These are phyloP conservation scores for Montifringilla adamsi DNA, from an alignment of 2,113 vertebrate genomes.

Conservation along the genomic window DNA sequence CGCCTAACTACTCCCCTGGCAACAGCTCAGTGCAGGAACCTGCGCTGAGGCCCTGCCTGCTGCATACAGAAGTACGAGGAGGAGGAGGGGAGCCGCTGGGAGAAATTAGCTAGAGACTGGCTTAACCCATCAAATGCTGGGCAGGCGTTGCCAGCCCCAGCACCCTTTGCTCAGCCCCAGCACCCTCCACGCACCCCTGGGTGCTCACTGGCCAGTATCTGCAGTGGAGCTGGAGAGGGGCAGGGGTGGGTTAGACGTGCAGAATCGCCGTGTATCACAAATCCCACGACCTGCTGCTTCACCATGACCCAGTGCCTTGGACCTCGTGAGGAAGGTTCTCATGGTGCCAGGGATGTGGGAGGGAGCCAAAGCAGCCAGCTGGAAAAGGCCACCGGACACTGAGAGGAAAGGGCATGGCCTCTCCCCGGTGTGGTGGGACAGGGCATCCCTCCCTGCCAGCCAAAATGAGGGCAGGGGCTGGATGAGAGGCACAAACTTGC, in stretches of 20 bases:
- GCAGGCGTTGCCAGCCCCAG: neutral
- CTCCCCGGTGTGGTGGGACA: fast-evolving
- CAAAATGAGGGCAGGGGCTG: neutral
- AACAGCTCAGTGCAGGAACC: constrained; percentile 81
- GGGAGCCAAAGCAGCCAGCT: neutral
- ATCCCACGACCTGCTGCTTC: neutral
- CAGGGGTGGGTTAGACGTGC: neutral
- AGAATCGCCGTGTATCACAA: fast-evolving
- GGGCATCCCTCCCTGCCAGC: neutral
- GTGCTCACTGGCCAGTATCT: neutral
- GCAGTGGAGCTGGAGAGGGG: neutral
- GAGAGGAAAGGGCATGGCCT: neutral
- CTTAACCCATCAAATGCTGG: constrained; percentile 64
- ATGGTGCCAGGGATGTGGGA: neutral
- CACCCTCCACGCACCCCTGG: neutral
- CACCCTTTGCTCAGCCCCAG: neutral
- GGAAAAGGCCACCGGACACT: neutral
- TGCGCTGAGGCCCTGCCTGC: constrained; percentile 65
- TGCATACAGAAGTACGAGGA: constrained; percentile 66
- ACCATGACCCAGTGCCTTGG: neutral
- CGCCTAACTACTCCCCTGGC: constrained; percentile 90
- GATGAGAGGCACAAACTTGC: neutral
- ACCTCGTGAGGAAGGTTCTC: neutral
- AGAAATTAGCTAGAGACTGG: constrained; percentile 48
- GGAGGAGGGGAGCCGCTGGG: constrained; percentile 46